phyloP scores from a whole-genome alignment of 1,140 invertebrate genomes.

The Dufourea novaeangliae region DNA sequence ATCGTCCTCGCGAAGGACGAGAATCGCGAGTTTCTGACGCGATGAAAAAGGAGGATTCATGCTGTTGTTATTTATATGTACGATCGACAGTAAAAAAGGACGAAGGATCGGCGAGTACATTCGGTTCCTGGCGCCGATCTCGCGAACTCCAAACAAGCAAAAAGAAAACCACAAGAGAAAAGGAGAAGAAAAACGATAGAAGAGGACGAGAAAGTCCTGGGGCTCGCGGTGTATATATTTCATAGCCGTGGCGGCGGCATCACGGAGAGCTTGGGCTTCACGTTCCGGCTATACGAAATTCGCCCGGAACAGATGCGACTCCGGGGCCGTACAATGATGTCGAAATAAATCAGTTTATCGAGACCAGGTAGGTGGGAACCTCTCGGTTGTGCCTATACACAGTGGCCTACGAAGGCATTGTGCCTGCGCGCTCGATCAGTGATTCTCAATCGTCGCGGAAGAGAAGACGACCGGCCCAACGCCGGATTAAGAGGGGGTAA shows the following conservation, averaged over 20 bases:
- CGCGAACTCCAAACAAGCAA: too few species aligned
- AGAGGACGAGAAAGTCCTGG: conserved; percentile 5
- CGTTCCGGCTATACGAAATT: conserved; percentile 59
- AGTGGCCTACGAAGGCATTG: conserved; percentile 36
- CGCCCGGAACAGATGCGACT: conserved; percentile 76
- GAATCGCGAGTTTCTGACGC: not conserved
- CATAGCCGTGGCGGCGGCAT: conserved; percentile 14
- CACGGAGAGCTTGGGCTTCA: conserved; percentile 26
- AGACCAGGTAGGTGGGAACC: conserved; percentile 74
- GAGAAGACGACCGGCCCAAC: too few species aligned
- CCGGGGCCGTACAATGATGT: conserved; percentile 72
- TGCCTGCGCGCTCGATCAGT: conserved; percentile 44
- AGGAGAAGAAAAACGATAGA: not conserved
- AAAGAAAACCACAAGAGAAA: not conserved
- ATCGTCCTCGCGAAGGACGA: too few species aligned
- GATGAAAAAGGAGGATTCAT: too few species aligned
- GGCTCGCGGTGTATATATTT: conserved; percentile 28
- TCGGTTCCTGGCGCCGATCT: conserved; percentile 8
- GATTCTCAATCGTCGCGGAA: conserved; percentile 34
- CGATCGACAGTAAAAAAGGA: not conserved
- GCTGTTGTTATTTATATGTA: conserved; percentile 25
- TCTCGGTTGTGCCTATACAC: conserved; percentile 39
- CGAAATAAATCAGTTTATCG: conserved; percentile 81
- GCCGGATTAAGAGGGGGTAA: too few species aligned
- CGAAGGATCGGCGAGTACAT: not conserved